phyloP scores from a whole-genome alignment of 1,140 invertebrate genomes.

The Lethrus apterus region DNA sequence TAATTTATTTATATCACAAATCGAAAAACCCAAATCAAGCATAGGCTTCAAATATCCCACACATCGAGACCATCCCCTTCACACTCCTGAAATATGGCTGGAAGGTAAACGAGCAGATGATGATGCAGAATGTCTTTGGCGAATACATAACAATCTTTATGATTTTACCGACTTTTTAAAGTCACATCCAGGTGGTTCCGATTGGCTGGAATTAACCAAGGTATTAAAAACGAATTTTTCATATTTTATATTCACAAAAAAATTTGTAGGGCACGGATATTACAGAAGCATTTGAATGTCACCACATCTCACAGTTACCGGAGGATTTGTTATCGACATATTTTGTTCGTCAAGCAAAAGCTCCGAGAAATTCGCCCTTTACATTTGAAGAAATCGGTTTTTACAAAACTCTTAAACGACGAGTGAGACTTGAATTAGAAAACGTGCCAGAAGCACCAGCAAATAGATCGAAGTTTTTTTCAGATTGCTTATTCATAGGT shows the following conservation, averaged over 20 bases:
- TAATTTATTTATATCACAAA: background rate
- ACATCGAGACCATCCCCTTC: slow-evolving; percentile 42
- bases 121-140: slow-evolving; percentile 69
- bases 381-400: slow-evolving; percentile 62
- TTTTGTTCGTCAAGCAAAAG: slow-evolving; percentile 47
- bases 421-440: slow-evolving; percentile 39
- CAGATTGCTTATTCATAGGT: slow-evolving; percentile 46
- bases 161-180: slow-evolving; percentile 60
- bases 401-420: slow-evolving; percentile 54
- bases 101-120: slow-evolving; percentile 59
- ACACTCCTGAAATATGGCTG: slow-evolving; percentile 50
- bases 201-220: slow-evolving; percentile 65
- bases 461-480: slow-evolving; percentile 44
- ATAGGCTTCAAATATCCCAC: slow-evolving; percentile 45
- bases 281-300: slow-evolving; percentile 61
- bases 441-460: slow-evolving; percentile 29
- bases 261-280: slow-evolving; percentile 56
- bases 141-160: slow-evolving; percentile 68
- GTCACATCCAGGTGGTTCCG: slow-evolving; percentile 69
- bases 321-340: slow-evolving; percentile 52
- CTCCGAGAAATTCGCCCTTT: slow-evolving; percentile 50
- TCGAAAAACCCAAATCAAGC: slow-evolving; percentile 20
- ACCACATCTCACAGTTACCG: slow-evolving; percentile 47
- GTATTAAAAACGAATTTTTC: slow-evolving; percentile 34
- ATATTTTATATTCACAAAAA: slow-evolving; percentile 1